phyloP scores from a whole-genome alignment of 1,140 invertebrate species.

The Mactra quadrangularis region DNA sequence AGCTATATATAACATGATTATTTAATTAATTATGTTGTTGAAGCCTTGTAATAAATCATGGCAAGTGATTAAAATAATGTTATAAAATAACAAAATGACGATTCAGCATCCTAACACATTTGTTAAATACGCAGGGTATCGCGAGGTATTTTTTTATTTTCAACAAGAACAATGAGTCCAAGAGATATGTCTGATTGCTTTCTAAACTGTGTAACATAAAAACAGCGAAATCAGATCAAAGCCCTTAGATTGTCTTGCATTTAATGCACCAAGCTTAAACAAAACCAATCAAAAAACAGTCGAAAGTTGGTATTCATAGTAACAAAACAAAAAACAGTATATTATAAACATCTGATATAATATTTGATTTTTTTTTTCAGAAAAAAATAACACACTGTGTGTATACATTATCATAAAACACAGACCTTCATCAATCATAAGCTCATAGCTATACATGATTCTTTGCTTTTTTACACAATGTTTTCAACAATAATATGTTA shows the following conservation, averaged over 20 bases:
- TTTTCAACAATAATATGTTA: constrained; percentile 25
- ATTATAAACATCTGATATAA: background rate
- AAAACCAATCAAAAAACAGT: constrained; percentile 39
- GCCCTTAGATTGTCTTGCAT: constrained; percentile 8
- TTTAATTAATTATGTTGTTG: too few species aligned
- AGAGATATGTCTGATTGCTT: constrained; percentile 12
- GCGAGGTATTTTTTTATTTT: constrained; percentile 14
- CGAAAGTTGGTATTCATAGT: constrained; percentile 39
- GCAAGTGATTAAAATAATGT: constrained; percentile 13
- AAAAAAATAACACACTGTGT: background rate
- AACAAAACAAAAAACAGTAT: background rate
- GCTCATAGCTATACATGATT: too few species aligned
- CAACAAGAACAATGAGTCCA: constrained; percentile 18
- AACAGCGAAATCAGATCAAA: background rate
- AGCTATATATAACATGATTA: too few species aligned
- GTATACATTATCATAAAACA: too few species aligned
- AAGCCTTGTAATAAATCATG: constrained; percentile 42
- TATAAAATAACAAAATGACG: constrained; percentile 31
- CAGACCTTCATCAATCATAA: too few species aligned
- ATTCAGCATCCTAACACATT: constrained; percentile 50
- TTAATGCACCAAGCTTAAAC: constrained; percentile 30
- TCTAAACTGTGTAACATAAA: background rate
- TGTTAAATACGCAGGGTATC: constrained; percentile 57
- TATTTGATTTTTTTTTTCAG: background rate
- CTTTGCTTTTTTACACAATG: too few species aligned